phyloP scores from a whole-genome alignment of 2,888 invertebrate species.

The Coronaproctus castanopsis region DNA sequence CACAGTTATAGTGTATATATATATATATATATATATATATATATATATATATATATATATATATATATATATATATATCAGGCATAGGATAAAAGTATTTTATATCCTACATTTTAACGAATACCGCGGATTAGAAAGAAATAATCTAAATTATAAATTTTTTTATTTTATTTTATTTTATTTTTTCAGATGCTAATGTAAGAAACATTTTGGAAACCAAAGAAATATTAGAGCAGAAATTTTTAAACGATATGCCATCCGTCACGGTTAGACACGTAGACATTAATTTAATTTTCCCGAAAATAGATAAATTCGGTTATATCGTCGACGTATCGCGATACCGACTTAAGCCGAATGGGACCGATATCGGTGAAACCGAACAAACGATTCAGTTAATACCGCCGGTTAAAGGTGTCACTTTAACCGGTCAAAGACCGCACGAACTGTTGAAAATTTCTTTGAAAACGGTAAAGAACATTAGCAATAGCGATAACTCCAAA shows the following conservation, averaged over 20 bases:
- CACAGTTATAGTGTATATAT: too few species aligned
- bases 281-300: constrained; percentile 6
- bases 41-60: too few species aligned
- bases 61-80: too few species aligned
- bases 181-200: constrained; percentile 7
- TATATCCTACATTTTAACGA: too few species aligned
- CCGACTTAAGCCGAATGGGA: background rate
- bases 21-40: too few species aligned
- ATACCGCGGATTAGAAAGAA: too few species aligned
- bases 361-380: constrained; percentile 2
- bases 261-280: constrained; percentile 9
- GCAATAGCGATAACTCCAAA: constrained; percentile 6
- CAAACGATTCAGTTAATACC: constrained; percentile 11
- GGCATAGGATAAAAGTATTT: too few species aligned
- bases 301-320: constrained; percentile 11
- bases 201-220: constrained; percentile 9
- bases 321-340: constrained; percentile 8
- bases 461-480: constrained; percentile 3
- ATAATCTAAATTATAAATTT: too few species aligned
- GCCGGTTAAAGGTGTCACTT: constrained; percentile 5
- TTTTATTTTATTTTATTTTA: too few species aligned
- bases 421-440: constrained; percentile 5
- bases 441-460: constrained; percentile 8
- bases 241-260: background rate
- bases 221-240: constrained; percentile 7